Evolutionary conservation across 2,888 invertebrate genomes (phyloP).

Genomic region (Zeuzera pyrina): DNA sequence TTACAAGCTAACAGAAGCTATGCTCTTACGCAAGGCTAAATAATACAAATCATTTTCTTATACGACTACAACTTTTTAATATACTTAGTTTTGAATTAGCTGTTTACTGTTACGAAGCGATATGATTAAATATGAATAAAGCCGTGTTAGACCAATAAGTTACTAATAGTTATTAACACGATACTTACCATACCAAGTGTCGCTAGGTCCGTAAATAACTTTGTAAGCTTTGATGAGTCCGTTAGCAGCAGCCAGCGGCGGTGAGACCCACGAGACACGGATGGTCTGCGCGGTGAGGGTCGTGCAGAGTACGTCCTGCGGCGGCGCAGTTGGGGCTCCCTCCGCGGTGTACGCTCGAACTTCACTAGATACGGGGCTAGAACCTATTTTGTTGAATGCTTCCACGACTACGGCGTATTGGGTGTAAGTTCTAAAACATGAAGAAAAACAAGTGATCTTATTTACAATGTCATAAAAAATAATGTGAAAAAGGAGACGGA

Average conservation of each 20-base stretch:
- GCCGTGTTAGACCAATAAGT: no score
- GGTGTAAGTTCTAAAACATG: slow-evolving; percentile 82
- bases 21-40: no score
- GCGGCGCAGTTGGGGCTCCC: slow-evolving; percentile 93
- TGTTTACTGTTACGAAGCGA: no score
- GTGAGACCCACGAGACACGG: slow-evolving; percentile 94
- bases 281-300: slow-evolving; percentile 95
- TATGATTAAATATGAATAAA: no score
- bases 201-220: slow-evolving; percentile 92
- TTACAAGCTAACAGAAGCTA: no score
- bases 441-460: no score
- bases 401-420: slow-evolving; percentile 97
- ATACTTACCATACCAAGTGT: slow-evolving; percentile 91
- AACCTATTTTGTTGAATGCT: slow-evolving; percentile 94
- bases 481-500: no score
- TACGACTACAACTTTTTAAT: no score
- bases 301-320: slow-evolving; percentile 92
- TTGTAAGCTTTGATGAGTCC: slow-evolving; percentile 97
- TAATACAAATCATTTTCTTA: no score
- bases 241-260: slow-evolving; percentile 92
- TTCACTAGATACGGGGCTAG: slow-evolving; percentile 92
- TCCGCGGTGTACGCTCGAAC: slow-evolving; percentile 94
- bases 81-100: no score
- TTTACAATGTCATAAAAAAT: no score
- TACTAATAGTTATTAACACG: no score